A percentile compares a stretch with the other conserved stretches of the same genome.
phyloP scores from a whole-genome alignment of 2,888 invertebrate species.

The Stenurella melanura region DNA sequence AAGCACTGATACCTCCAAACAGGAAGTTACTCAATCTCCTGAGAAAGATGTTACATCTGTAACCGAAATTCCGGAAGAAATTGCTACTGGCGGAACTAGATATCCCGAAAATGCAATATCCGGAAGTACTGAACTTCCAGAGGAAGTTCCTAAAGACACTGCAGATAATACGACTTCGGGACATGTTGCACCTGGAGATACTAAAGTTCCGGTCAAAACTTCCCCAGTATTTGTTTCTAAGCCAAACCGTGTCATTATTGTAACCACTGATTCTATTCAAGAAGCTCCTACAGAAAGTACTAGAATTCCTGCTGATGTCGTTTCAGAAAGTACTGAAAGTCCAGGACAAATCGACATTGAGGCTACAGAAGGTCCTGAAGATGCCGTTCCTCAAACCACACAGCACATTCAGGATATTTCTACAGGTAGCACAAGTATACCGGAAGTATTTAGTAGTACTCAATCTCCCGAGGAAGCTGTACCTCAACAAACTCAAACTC shows the following conservation, averaged over 20 bases:
- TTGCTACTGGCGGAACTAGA: neutral
- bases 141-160: neutral
- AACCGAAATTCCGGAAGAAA: neutral
- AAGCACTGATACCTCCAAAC: neutral
- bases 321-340: slow-evolving; percentile 30
- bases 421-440: neutral
- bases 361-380: neutral
- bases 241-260: neutral
- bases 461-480: slow-evolving; percentile 43
- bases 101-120: neutral
- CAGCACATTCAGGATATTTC: neutral
- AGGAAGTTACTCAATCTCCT: neutral
- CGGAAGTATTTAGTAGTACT: slow-evolving; percentile 45
- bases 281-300: slow-evolving; percentile 48
- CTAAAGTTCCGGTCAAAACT: neutral
- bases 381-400: neutral
- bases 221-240: no score
- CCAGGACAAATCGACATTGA: neutral
- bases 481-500: slow-evolving; percentile 14
- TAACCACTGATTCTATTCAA: slow-evolving; percentile 2
- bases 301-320: neutral
- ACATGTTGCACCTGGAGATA: neutral
- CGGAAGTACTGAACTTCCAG: neutral
- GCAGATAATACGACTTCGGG: neutral
- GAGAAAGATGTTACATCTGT: slow-evolving; percentile 30